Evolutionary conservation across 2,113 vertebrate species (phyloP), one percentile per base, ranked within the genome.

Genomic region (Copsychus sechellarum): DNA sequence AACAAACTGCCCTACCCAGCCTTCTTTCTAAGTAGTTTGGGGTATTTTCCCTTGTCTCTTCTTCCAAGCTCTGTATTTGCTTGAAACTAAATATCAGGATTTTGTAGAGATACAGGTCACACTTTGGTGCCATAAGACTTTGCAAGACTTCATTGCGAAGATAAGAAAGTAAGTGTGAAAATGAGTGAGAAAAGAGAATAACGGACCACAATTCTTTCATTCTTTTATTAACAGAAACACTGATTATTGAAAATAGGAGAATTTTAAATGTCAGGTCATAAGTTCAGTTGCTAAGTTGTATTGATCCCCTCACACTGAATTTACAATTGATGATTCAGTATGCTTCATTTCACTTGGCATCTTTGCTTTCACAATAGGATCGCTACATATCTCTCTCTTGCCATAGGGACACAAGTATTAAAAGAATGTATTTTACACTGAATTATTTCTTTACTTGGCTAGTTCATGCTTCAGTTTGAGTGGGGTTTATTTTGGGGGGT

Each of bases 1-100:
- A 93, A 14, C 42, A 90, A 87, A 61, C 29, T 8, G 10, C 81
- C 21, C 12, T 40, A 57, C 9, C 8, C 31, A 70, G 40, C 3
- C 11, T 62, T 81, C 47, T 54, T 69, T 50, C 1, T 2, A 64
- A 90, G 10, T 7, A 8, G 17, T 31, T 12, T 42, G 19, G 29
- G 22, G 2, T 36, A 64, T 50, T 21, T 42, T 1, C 6, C 1
- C 3, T 1, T 1, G 4, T 7, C 17, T 9, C 11, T 43, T 65
- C 36, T 53, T 66, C 33, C 57, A 81, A 85, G 20, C 11, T 65
- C 34, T 1, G 0, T 34, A 40, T 74, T 79, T 79, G 66, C 47
- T 47, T 64, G 50, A 89, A 77, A 60, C 69, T 81, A 69, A 56
- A 81, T 67, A 14, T 38, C 5, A 7, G 14, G 29, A 72, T 79